phyloP scores from a whole-genome alignment of 2,888 invertebrate genomes.

The Acleris sparsana region DNA sequence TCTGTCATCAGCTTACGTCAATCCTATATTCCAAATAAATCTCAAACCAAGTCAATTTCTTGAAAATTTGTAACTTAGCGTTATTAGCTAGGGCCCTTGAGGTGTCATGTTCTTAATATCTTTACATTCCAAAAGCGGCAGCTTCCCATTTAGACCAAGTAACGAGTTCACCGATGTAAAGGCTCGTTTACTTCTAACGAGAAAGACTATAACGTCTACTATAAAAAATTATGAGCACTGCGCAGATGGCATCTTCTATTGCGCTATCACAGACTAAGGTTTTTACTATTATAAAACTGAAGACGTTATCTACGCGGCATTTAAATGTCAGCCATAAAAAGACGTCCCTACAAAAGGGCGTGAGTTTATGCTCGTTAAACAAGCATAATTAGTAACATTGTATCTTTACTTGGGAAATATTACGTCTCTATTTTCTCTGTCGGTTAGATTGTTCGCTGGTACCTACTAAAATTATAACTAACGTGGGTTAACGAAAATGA shows the following conservation, averaged over 20 bases:
- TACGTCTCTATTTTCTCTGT: no score
- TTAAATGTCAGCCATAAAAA: neutral
- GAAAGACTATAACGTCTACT: conserved; percentile 16
- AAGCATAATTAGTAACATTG: no score
- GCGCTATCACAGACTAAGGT: neutral
- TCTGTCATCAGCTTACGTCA: no score
- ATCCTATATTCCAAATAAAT: no score
- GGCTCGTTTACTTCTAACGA: conserved; percentile 1
- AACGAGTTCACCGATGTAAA: conserved; percentile 20
- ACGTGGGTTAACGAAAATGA: no score
- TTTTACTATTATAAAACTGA: conserved; percentile 5
- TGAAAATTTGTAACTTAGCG: no score
- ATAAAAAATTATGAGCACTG: conserved; percentile 16
- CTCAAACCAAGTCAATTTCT: no score
- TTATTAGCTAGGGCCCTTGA: no score
- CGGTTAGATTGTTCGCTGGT: no score
- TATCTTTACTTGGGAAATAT: no score
- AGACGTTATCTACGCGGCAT: neutral
- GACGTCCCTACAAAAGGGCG: neutral
- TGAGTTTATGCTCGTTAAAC: neutral
- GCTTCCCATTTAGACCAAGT: conserved; percentile 6
- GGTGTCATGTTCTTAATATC: conserved; percentile 38
- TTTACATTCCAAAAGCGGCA: conserved; percentile 22
- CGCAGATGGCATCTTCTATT: conserved; percentile 7
- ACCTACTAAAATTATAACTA: no score